These are phyloP conservation scores for Holothuria scabra DNA, from an alignment of 53 echinoderm and acorn worm species.

Conservation along the genomic window DNA sequence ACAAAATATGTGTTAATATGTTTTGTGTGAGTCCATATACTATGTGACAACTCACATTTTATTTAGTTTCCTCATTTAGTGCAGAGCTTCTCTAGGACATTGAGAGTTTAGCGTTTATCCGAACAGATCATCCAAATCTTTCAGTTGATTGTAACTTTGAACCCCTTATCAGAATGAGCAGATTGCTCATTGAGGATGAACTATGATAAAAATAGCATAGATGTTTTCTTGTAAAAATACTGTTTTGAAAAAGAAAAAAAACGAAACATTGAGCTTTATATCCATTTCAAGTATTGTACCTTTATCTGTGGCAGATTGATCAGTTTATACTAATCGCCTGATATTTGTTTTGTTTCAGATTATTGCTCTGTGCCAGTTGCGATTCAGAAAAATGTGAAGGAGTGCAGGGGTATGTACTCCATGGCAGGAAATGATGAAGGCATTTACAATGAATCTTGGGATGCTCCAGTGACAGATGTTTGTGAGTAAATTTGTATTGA, in stretches of 20 bases:
- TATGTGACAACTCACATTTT: neutral
- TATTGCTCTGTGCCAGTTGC: conserved; percentile 44
- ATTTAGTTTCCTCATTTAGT: neutral
- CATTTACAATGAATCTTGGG: conserved; percentile 47
- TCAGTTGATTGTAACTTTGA: too few species aligned
- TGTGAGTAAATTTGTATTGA: neutral
- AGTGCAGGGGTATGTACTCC: conserved; percentile 19
- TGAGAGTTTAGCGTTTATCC: neutral
- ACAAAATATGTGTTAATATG: too few species aligned
- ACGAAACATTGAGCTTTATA: too few species aligned
- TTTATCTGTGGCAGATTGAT: too few species aligned
- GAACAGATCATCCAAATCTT: too few species aligned
- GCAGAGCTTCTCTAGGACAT: neutral
- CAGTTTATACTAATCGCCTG: too few species aligned
- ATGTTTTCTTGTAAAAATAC: too few species aligned
- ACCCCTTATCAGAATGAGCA: too few species aligned
- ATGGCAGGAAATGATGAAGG: conserved; percentile 33
- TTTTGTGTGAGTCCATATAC: neutral
- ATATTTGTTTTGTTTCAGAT: conserved; percentile 2
- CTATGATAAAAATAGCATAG: too few species aligned
- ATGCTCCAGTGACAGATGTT: neutral
- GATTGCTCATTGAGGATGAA: too few species aligned
- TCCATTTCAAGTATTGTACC: too few species aligned
- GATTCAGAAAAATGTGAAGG: conserved; percentile 5
- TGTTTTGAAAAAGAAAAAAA: too few species aligned